Evolutionary conservation across 1,140 invertebrate genomes (phyloP).

Genomic region (Brachionus asplanchnoidis): DNA sequence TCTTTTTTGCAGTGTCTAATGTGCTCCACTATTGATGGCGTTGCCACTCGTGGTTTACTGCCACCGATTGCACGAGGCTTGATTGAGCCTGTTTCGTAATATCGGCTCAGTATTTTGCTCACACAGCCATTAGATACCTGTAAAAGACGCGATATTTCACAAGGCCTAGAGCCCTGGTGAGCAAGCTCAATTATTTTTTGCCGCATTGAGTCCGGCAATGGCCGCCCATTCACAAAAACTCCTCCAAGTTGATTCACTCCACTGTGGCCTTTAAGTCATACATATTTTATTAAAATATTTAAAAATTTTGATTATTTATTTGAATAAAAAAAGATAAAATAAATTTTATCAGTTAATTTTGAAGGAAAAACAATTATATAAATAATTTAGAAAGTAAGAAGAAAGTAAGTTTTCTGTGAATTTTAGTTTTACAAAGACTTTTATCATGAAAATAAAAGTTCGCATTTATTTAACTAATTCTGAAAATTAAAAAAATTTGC

Average conservation of each 20-base stretch:
- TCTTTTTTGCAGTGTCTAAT: conserved; percentile 87
- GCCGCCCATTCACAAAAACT: conserved; percentile 83
- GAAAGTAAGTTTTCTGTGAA: too few species aligned
- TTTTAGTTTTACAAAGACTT: too few species aligned
- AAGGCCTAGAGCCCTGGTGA: conserved; percentile 81
- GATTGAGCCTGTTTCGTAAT: conserved; percentile 50
- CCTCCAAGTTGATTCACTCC: conserved; percentile 85
- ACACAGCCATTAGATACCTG: conserved; percentile 88
- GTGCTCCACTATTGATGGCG: conserved; percentile 80
- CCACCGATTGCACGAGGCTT: conserved; percentile 42
- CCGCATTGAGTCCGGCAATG: conserved; percentile 73
- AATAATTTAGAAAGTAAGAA: too few species aligned
- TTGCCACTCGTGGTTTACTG: conserved; percentile 66
- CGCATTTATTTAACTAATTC: too few species aligned
- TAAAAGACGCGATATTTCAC: conserved; percentile 87
- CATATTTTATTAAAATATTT: neutral
- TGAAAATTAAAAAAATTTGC: too few species aligned
- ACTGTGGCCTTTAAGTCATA: conserved; percentile 60
- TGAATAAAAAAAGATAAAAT: neutral
- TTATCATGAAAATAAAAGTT: too few species aligned
- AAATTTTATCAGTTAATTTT: too few species aligned
- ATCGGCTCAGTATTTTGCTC: conserved; percentile 76
- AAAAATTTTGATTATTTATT: neutral
- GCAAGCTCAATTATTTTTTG: conserved; percentile 83
- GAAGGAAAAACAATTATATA: too few species aligned